Percentiles rank a stretch among this genome's conserved stretches.
These are phyloP conservation scores for Lasioglossum oenotherae DNA, from an alignment of 2,888 invertebrate species.

Conservation along the genomic window DNA sequence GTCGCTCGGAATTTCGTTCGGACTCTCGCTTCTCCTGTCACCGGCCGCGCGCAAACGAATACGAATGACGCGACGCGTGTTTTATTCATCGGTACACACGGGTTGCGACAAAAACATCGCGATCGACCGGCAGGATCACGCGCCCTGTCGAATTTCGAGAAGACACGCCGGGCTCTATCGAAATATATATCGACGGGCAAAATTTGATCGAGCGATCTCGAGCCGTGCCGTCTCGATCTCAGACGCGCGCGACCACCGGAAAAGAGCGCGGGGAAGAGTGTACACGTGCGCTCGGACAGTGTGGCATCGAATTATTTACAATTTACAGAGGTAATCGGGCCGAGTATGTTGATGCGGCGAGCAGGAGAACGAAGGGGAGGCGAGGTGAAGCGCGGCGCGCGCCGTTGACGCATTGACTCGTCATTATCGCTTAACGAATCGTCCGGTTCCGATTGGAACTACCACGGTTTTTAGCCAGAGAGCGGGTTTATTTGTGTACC, in stretches of 20 bases:
- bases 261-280: neutral
- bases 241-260: neutral
- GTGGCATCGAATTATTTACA: slow-evolving; percentile 75
- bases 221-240: neutral
- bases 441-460: slow-evolving; percentile 55
- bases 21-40: slow-evolving; percentile 20
- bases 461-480: slow-evolving; percentile 63
- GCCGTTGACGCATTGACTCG: slow-evolving; percentile 80
- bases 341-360: slow-evolving; percentile 19
- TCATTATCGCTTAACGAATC: slow-evolving; percentile 83
- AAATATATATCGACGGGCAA: neutral
- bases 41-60: slow-evolving; percentile 34
- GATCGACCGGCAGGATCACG: neutral
- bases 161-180: neutral
- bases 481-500: slow-evolving; percentile 65
- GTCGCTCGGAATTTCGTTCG: slow-evolving; percentile 12
- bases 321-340: slow-evolving; percentile 74
- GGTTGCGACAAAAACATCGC: slow-evolving; percentile 33
- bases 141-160: slow-evolving; percentile 29
- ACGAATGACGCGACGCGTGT: slow-evolving; percentile 35
- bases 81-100: slow-evolving; percentile 48
- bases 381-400: neutral
- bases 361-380: slow-evolving; percentile 11
- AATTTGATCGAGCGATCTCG: neutral
- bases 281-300: neutral